Evolutionary conservation across 2,888 invertebrate species (phyloP), one percentile per base, ranked within the genome.

Genomic region (Teleiodes luculella): DNA sequence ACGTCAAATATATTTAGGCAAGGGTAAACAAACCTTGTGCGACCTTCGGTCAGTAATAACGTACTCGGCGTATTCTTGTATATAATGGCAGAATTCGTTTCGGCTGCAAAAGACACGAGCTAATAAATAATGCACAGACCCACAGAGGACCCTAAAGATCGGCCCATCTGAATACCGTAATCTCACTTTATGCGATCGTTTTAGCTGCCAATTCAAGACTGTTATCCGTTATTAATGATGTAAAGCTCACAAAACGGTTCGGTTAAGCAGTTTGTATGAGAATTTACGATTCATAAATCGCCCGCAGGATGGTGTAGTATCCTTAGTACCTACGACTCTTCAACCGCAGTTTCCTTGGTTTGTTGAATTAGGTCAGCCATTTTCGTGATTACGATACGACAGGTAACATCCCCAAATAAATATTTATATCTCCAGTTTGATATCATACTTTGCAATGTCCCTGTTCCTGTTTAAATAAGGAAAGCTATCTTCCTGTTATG

Each of bases 221-320:
- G 72, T 78, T 72, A 77, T 68, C 66, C 68, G 69, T 72, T 76
- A 78, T 76, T 74, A 76, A 78, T 75, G 70, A 72, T 52, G 48
- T 48, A 66, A 68, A 70, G 63, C 68, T 70, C 70, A 66, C 70
- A 68, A 69, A 74, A 75, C 64, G 67, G 67, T 66, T 68, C 66
- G 63, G 70, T 67, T 67, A 72, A 66, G 71, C 72, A 67, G 67
- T 74, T 77, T 73, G 73, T 72, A 70, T 69, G 71, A 66, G n/a
- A 33, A 68, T 76, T 82, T 77, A 79, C 68, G 76, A 77, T 64
- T 72, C 73, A 77, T 78, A 80, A 82, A 82, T 73, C 67, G 65
- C 64, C 70, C 63, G 60, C 69, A 59, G 60, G 55, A 57, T 58
- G 64, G 48, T 28, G 18, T 18, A 73, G 68, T 68, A 61, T 60